Conservation (phyloP, 1,140 invertebrate genomes). For the Trichogramma pretiosum region DNA sequence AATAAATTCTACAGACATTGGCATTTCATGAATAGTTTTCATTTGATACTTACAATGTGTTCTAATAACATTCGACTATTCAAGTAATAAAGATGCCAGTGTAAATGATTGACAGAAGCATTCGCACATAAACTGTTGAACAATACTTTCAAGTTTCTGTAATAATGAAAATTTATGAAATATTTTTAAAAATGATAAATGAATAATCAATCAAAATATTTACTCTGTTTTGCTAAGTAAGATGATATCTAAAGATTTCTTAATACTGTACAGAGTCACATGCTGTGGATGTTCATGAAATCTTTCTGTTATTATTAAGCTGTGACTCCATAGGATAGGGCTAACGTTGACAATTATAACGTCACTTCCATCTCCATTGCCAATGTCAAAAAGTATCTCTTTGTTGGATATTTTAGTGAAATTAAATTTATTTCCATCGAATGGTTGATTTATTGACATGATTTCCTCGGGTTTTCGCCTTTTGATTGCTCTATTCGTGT, state of each 20-base stretch:
- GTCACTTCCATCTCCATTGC: slow-evolving; percentile 32
- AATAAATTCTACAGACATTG: neutral
- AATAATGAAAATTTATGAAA: slow-evolving; percentile 12
- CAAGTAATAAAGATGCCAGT: slow-evolving; percentile 67
- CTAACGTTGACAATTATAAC: slow-evolving; percentile 58
- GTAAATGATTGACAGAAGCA: slow-evolving; percentile 74
- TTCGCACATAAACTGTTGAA: slow-evolving; percentile 72
- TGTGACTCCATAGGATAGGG: slow-evolving; percentile 59
- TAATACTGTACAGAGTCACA: slow-evolving; percentile 42
- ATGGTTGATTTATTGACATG: slow-evolving; percentile 48
- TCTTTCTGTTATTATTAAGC: slow-evolving; percentile 54
- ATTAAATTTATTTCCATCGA: slow-evolving; percentile 56
- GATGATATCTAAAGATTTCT: slow-evolving; percentile 43
- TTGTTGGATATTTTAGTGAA: slow-evolving; percentile 54
- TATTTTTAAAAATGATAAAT: slow-evolving; percentile 2
- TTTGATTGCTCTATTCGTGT: slow-evolving; percentile 50
- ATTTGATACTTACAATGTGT: slow-evolving; percentile 47
- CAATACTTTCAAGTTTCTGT: slow-evolving; percentile 50
- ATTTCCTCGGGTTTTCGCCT: slow-evolving; percentile 55
- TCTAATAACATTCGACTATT: slow-evolving; percentile 55
- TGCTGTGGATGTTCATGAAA: slow-evolving; percentile 52
- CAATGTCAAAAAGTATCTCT: slow-evolving; percentile 51
- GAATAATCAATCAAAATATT: slow-evolving; percentile 21
- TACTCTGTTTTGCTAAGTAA: slow-evolving; percentile 47
- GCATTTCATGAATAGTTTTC: neutral